Evolutionary conservation across 2,797 vertebrate genomes (phyloP), one percentile per base, ranked within the genome.

Genomic region (Sebastes iracundus): DNA sequence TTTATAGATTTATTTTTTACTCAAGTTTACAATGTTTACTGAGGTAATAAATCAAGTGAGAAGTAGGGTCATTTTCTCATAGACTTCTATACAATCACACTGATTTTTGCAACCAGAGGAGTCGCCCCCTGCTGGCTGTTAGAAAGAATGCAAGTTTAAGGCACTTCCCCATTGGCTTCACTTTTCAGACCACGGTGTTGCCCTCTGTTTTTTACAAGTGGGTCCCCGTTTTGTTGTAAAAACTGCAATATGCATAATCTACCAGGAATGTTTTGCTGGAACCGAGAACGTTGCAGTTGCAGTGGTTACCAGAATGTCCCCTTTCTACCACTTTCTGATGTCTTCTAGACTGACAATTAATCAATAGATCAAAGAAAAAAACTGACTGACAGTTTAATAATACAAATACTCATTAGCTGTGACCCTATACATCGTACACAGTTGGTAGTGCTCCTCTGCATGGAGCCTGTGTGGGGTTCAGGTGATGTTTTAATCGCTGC

Each of bases 401-500:
- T 18, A 68, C 14, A 49, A 33, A 66, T 46, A 60, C 42, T 11
- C 14, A 52, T 62, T 64, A 32, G 4, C 59, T 22, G 20, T 7
- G 4, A 67, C 25, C 14, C 14, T 42, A 25, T 61, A 30, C 20
- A 30, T 8, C 49, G 28, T n/a, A 11, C 30, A 63, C 25, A 58
- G 56, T 22, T 49, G 8, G 20, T 38, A 27, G 63, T 25, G 62
- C 23, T 65, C 32, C 52, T 65, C 23, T 68, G 68, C 23, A 10
- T 42, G 28, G 60, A 58, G 28, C 52, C 72, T 22, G 63, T 14
- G 42, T 14, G 53, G 46, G 16, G 10, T 80, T 84, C 84, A 87
- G 87, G 93, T 91, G 85, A 89, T 86, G 59, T 79, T 86, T 71
- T 72, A 75, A 67, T 66, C 63, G 65, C 80, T 71, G 62, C 58